phyloP scores from a whole-genome alignment of 2,113 vertebrate species.

The Chaetodon trifascialis region DNA sequence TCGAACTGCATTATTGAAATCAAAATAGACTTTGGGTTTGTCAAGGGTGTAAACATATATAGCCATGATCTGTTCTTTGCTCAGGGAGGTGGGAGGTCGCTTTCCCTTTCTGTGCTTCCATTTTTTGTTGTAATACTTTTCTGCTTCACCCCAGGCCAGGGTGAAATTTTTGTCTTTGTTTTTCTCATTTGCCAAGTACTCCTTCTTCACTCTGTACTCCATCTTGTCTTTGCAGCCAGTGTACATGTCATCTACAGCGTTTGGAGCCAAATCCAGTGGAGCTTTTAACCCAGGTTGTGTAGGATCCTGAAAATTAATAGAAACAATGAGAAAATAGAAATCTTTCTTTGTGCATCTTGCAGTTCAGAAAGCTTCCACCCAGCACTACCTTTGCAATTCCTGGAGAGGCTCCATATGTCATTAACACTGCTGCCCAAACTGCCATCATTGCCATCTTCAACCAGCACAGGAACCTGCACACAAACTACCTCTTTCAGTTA shows the following conservation, averaged over 20 bases:
- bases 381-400: constrained; percentile 38
- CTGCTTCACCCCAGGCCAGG: constrained; percentile 44
- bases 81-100: neutral
- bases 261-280: constrained; percentile 39
- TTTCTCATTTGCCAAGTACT: constrained; percentile 50
- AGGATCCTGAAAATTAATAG: neutral
- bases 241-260: constrained; percentile 62
- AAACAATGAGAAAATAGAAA: neutral
- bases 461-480: constrained; percentile 1
- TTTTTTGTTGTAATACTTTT: constrained; percentile 54
- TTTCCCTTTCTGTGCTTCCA: constrained; percentile 24
- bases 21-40: constrained; percentile 36
- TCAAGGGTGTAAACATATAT: constrained; percentile 56
- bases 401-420: constrained; percentile 7
- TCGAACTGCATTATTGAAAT: constrained; percentile 61
- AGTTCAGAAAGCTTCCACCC: neutral
- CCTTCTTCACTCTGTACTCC: constrained; percentile 33
- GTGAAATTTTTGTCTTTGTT: constrained; percentile 25
- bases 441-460: neutral
- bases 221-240: constrained; percentile 47
- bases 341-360: neutral
- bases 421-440: constrained; percentile 8
- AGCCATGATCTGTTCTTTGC: constrained; percentile 50
- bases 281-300: neutral
- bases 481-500: neutral